Conservation (phyloP, 23 tunicate genomes). For the Trididemnum clinides region DNA sequence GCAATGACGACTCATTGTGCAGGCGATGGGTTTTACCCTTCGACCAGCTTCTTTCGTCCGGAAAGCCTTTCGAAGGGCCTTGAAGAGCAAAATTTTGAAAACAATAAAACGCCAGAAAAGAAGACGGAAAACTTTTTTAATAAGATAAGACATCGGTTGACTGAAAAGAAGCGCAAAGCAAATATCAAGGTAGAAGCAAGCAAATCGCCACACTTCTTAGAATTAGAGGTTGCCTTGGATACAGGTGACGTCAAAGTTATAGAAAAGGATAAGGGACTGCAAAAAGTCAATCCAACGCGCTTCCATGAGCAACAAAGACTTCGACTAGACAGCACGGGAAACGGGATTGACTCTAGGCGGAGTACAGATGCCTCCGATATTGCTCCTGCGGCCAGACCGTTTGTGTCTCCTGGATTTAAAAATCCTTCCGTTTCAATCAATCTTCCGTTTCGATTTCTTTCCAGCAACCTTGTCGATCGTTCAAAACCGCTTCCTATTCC, state of each 20-base stretch:
- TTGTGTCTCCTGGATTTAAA: not conserved
- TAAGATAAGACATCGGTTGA: not conserved
- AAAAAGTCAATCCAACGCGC: not conserved
- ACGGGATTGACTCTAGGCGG: conserved; percentile 21
- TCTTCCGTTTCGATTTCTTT: not conserved
- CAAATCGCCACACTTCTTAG: no score
- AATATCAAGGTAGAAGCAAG: not conserved
- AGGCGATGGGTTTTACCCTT: conserved; percentile 17
- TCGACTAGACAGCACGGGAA: conserved; percentile 36
- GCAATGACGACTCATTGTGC: not conserved
- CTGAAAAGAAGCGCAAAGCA: not conserved
- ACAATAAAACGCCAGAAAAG: not conserved
- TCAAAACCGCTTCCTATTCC: not conserved
- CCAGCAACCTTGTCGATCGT: not conserved
- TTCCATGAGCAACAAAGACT: not conserved
- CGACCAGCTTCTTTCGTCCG: not conserved
- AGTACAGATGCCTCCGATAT: conserved; percentile 43
- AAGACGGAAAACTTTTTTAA: not conserved
- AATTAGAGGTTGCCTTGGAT: conserved; percentile 16
- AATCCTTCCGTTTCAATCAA: not conserved
- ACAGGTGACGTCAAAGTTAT: not conserved
- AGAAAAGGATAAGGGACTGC: not conserved
- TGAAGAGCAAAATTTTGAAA: not conserved
- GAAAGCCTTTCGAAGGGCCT: not conserved
- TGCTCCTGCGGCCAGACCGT: not conserved